phyloP scores from a whole-genome alignment of 2,113 vertebrate species.

The Lampris megalopsis region DNA sequence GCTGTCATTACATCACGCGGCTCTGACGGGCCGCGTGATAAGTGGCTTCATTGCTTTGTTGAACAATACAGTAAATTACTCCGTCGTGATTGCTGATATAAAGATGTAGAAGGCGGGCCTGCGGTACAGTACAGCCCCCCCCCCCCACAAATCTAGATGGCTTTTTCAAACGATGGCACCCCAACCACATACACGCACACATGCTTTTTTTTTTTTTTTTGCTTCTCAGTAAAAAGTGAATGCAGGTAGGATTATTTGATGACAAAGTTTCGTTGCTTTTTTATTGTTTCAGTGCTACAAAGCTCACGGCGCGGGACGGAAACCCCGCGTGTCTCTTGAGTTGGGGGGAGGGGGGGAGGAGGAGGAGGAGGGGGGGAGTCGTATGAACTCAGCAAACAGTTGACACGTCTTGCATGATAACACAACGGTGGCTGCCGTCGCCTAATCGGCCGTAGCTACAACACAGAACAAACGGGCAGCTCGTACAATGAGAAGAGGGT shows the following conservation, averaged over 20 bases:
- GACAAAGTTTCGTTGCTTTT: slow-evolving; percentile 69
- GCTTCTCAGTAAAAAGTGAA: slow-evolving; percentile 50
- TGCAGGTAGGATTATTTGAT: slow-evolving; percentile 56
- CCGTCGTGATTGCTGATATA: not conserved
- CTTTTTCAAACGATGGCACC: slow-evolving; percentile 1
- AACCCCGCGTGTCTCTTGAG: slow-evolving; percentile 45
- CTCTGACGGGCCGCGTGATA: slow-evolving; percentile 3
- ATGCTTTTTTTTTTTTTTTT: not conserved
- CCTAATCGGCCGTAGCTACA: slow-evolving; percentile 66
- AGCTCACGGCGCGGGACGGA: slow-evolving; percentile 66
- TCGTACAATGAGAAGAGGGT: slow-evolving; percentile 62
- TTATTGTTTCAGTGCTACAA: slow-evolving; percentile 80
- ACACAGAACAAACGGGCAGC: slow-evolving; percentile 75
- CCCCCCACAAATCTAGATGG: not conserved
- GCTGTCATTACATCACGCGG: too few species aligned
- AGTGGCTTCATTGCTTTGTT: slow-evolving; percentile 1
- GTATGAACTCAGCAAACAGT: slow-evolving; percentile 72
- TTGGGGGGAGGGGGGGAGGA: too few species aligned
- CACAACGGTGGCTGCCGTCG: slow-evolving; percentile 69
- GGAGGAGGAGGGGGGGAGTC: not conserved
- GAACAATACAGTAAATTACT: slow-evolving; percentile 2
- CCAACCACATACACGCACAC: too few species aligned
- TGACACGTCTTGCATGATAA: slow-evolving; percentile 71
- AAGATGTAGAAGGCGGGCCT: slow-evolving; percentile 23
- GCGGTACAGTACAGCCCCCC: slow-evolving; percentile 3